Evolutionary conservation across 2,888 invertebrate species (phyloP), one percentile per base, ranked within the genome.

Genomic region (Diaperis boleti): DNA sequence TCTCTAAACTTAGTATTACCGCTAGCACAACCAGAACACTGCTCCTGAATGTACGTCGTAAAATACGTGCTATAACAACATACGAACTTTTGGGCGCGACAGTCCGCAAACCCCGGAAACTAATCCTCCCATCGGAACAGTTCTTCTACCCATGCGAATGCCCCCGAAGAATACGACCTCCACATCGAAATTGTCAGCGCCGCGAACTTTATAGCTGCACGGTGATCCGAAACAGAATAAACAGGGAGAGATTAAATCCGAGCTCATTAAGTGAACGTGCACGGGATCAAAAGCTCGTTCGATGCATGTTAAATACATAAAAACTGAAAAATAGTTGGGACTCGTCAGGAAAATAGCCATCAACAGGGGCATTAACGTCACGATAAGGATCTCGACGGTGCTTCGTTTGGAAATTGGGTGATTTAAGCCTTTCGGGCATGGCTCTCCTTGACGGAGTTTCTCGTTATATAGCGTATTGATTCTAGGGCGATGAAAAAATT

Each of bases 331-430:
- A 54, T 54, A 54, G 41, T 15, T 14, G 42, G 14, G 20, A 22
- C 54, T 54, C 41, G 26, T 29, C 54, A 42, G 26, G 29, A 42
- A 54, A 54, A 54, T 42, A 54, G 39, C 47, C 49, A 29, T 45
- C 59, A 59, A 52, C 50, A 60, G n/a, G 52, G 44, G 29, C 60
- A 52, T 60, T 37, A 60, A 60, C 15, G 60, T 60, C 60, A 60
- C 39, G 60, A 60, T 60, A 52, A 35, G 20, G 14, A 60, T 60
- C 60, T 18, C 3, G 18, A 17, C 37, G 29, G 49, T 59, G 39
- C 49, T 49, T 59, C 14, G 15, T 49, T 50, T 41, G 17, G n/a
- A 59, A 59, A 57, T 57, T 45, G 47, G 57, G 47, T 45, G 26
- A n/a, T 20, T 35, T 47, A 37, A 54, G 42, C 54, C 18, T 17